Evolutionary conservation across 2,888 invertebrate species (phyloP).

Genomic region (Cepaea hortensis): DNA sequence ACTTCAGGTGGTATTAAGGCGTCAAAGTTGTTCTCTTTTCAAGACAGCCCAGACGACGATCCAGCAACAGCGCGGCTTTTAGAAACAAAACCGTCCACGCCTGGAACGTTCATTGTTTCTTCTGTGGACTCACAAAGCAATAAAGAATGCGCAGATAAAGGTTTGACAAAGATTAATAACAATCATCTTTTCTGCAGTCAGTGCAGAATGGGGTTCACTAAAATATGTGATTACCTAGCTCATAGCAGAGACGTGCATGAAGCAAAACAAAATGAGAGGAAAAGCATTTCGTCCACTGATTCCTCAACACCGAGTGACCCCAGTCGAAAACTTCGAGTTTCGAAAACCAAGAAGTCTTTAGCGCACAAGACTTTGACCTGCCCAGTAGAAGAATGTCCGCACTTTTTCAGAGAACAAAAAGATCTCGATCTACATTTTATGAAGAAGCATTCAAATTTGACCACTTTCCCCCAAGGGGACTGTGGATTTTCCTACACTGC

Average conservation of each 20-base stretch:
- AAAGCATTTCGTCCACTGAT: neutral
- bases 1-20: slow-evolving; percentile 21
- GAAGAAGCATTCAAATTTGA: slow-evolving; percentile 27
- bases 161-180: slow-evolving; percentile 17
- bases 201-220: slow-evolving; percentile 42
- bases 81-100: neutral
- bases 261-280: neutral
- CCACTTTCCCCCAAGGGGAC: slow-evolving; percentile 1
- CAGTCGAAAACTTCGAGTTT: neutral
- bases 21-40: slow-evolving; percentile 41
- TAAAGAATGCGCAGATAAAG: neutral
- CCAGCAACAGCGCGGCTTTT: neutral
- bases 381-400: slow-evolving; percentile 49
- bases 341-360: slow-evolving; percentile 47
- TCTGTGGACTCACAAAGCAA: neutral
- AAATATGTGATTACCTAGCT: slow-evolving; percentile 42
- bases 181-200: slow-evolving; percentile 43
- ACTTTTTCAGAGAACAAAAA: slow-evolving; percentile 49
- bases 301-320: neutral
- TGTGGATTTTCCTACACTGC: neutral
- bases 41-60: slow-evolving; percentile 3
- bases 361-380: slow-evolving; percentile 45
- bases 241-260: slow-evolving; percentile 40
- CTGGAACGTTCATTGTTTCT: neutral
- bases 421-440: slow-evolving; percentile 54